Evolutionary conservation across 2,888 invertebrate species (phyloP).

Genomic region (Harmothoe impar): DNA sequence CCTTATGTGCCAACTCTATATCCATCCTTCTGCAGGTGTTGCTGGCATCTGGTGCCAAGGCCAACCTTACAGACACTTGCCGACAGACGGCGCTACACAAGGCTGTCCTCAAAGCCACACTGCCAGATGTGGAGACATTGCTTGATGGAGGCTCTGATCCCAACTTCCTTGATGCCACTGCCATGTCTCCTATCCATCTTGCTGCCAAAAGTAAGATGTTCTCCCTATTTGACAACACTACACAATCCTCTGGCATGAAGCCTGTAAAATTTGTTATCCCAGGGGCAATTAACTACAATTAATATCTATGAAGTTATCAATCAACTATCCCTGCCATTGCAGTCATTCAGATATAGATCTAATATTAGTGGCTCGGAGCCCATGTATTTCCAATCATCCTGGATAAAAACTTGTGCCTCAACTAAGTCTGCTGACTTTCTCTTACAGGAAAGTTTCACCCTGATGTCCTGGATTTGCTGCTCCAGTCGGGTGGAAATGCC

Average conservation of each 20-base stretch:
- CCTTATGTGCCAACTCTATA: no score
- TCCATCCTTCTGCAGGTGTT: constrained; percentile 42
- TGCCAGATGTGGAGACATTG: constrained; percentile 62
- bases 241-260: neutral
- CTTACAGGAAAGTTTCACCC: constrained; percentile 58
- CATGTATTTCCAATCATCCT: no score
- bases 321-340: no score
- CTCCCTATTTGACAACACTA: neutral
- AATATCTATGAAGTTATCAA: no score
- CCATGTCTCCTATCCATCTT: constrained; percentile 63
- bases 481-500: constrained; percentile 62
- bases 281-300: no score
- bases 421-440: neutral
- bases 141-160: constrained; percentile 66
- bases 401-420: no score
- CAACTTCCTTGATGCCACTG: constrained; percentile 58
- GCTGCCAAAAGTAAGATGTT: constrained; percentile 63
- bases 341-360: no score
- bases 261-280: no score
- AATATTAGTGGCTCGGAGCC: no score
- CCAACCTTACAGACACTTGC: constrained; percentile 46
- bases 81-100: constrained; percentile 64
- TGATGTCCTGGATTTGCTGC: constrained; percentile 51
- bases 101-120: constrained; percentile 49
- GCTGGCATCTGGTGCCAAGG: constrained; percentile 60